phyloP scores from a whole-genome alignment of 53 echinoderm and acorn worm species.

The Echinometra lucunter region DNA sequence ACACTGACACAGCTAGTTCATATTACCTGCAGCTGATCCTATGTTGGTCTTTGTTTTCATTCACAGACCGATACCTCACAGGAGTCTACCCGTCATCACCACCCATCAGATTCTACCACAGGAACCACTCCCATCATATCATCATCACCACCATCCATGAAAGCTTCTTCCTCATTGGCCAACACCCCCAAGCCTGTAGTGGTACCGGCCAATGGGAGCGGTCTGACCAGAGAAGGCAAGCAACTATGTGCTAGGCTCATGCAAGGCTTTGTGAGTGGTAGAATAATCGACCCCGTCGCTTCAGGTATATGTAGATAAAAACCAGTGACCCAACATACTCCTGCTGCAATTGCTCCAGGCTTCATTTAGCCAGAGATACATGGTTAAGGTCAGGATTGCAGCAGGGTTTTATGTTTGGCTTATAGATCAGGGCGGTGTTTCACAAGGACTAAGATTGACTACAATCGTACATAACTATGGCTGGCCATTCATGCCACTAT shows the following conservation, averaged over 20 bases:
- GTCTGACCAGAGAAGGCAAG: slow-evolving; percentile 53
- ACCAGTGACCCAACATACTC: background rate
- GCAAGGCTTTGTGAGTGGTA: slow-evolving; percentile 77
- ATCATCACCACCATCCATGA: slow-evolving; percentile 26
- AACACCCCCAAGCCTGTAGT: background rate
- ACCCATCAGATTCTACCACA: background rate
- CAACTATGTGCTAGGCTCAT: slow-evolving; percentile 70
- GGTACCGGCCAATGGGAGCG: slow-evolving; percentile 63
- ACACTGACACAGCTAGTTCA: too few relatives aligned
- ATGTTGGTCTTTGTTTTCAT: background rate
- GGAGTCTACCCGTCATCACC: background rate
- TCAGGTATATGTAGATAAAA: slow-evolving; percentile 37
- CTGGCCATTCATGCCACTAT: too few relatives aligned
- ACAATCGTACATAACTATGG: too few relatives aligned
- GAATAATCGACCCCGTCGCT: slow-evolving; percentile 66
- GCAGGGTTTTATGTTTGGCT: too few relatives aligned
- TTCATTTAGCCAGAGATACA: too few relatives aligned
- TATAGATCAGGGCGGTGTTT: too few relatives aligned
- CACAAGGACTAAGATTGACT: too few relatives aligned
- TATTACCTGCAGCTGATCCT: background rate
- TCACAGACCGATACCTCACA: background rate
- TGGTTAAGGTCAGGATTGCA: too few relatives aligned
- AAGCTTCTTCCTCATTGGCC: slow-evolving; percentile 43
- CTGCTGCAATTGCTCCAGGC: too few relatives aligned
- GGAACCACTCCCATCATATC: slow-evolving; percentile 2